These are phyloP conservation scores for Vanessa tameamea DNA, from an alignment of 1,140 invertebrate species.

Conservation along the genomic window DNA sequence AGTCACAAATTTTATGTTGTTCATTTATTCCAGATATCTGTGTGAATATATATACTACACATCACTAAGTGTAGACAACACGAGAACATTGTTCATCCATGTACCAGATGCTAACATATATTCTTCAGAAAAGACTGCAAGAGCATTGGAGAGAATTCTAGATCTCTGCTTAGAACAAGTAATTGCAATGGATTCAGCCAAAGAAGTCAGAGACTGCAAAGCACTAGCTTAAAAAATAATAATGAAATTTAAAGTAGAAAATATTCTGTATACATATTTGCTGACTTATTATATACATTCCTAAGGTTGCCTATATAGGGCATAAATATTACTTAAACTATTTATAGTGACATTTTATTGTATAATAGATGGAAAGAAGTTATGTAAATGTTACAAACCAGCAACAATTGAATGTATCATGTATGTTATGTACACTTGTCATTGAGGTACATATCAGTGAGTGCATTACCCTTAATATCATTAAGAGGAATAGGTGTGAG, in stretches of 20 bases:
- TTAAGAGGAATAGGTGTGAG: too few species aligned
- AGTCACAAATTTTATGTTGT: not conserved
- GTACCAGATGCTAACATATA: constrained; percentile 82
- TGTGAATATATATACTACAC: constrained; percentile 87
- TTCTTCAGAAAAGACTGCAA: constrained; percentile 76
- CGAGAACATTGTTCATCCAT: constrained; percentile 84
- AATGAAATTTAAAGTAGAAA: constrained; percentile 1
- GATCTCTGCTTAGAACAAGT: constrained; percentile 70
- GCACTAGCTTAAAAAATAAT: constrained; percentile 24
- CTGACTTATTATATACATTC: not conserved
- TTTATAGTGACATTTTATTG: not conserved
- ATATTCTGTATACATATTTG: not conserved
- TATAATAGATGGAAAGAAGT: not conserved
- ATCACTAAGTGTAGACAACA: constrained; percentile 81
- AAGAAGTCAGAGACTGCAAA: constrained; percentile 40
- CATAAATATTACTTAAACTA: too few species aligned
- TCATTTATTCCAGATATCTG: constrained; percentile 78
- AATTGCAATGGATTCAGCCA: constrained; percentile 38
- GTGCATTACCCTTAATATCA: too few species aligned
- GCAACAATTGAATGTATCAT: too few species aligned
- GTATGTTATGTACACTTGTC: too few species aligned
- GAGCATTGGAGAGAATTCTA: constrained; percentile 81
- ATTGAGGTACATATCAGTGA: too few species aligned
- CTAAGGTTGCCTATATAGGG: not conserved
- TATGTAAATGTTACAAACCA: too few species aligned